These are phyloP conservation scores for Anorthoa munda DNA, from an alignment of 2,888 invertebrate species.

Conservation along the genomic window DNA sequence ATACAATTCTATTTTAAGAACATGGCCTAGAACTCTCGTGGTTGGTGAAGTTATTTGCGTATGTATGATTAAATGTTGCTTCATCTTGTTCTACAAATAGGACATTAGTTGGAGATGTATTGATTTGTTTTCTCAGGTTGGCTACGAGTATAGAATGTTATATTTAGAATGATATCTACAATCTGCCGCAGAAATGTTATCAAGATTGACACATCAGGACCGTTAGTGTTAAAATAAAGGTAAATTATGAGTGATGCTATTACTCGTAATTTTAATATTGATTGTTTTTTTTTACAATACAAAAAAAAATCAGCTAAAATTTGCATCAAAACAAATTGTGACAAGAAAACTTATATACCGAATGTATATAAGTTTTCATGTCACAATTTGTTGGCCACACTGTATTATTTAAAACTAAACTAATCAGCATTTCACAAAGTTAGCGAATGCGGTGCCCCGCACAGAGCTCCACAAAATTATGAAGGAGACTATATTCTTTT, in stretches of 20 bases:
- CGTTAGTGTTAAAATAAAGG: too few relatives aligned
- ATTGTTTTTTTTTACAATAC: too few relatives aligned
- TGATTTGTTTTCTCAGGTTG: slow-evolving; percentile 13
- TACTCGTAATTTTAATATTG: too few relatives aligned
- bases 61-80: slow-evolving; percentile 32
- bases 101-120: slow-evolving; percentile 13
- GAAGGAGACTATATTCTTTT: slow-evolving; percentile 24
- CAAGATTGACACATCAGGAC: too few relatives aligned
- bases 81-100: slow-evolving; percentile 17
- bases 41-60: slow-evolving; percentile 6
- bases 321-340: not conserved
- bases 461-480: slow-evolving; percentile 21
- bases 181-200: too few relatives aligned
- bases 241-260: too few relatives aligned
- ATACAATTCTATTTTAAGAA: not conserved
- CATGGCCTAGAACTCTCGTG: not conserved
- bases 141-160: not conserved
- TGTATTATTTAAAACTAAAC: slow-evolving; percentile 41
- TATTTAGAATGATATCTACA: not conserved
- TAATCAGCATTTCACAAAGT: slow-evolving; percentile 54
- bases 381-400: not conserved
- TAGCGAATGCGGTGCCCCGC: slow-evolving; percentile 18
- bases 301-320: too few relatives aligned
- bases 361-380: too few relatives aligned
- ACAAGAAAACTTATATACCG: not conserved